phyloP scores from a whole-genome alignment of 1,140 invertebrate species.

The Drosophila teissieri region DNA sequence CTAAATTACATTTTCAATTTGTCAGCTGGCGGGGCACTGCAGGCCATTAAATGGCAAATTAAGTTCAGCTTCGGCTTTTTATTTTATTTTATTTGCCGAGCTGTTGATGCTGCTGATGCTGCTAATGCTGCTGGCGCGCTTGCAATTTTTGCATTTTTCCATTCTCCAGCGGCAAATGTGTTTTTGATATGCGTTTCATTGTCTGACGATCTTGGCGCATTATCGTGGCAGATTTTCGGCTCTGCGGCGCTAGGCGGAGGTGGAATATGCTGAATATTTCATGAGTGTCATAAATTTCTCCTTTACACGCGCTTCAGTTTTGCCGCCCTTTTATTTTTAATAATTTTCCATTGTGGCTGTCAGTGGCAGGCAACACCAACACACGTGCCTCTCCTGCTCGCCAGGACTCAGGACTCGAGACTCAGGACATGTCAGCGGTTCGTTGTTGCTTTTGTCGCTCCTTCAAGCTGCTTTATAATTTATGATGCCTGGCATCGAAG shows the following conservation, averaged over 20 bases:
- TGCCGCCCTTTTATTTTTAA: conserved; percentile 61
- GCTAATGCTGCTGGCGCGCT: background rate
- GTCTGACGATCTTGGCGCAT: conserved; percentile 59
- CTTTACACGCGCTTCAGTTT: conserved; percentile 52
- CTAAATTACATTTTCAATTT: conserved; percentile 80
- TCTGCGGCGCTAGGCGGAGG: conserved; percentile 2
- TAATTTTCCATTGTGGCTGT: conserved; percentile 78
- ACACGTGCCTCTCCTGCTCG: conserved; percentile 19
- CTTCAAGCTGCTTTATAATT: conserved; percentile 78
- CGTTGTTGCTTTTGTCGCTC: conserved; percentile 46
- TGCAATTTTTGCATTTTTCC: conserved; percentile 29
- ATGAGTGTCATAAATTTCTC: conserved; percentile 68
- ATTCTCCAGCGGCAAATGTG: conserved; percentile 47
- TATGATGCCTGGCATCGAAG: conserved; percentile 78
- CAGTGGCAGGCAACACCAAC: conserved; percentile 48
- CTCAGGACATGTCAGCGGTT: conserved; percentile 61
- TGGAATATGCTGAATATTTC: conserved; percentile 72
- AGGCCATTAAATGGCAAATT: conserved; percentile 68
- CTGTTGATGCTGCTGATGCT: no score
- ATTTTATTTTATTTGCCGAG: conserved; percentile 12
- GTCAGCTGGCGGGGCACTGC: conserved; percentile 57
- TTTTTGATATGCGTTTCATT: conserved; percentile 72
- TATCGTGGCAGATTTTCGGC: conserved; percentile 58
- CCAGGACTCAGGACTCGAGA: conserved; percentile 50
- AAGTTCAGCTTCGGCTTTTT: conserved; percentile 40